Percentiles rank a stretch among this genome's conserved stretches.
phyloP scores from a whole-genome alignment of 2,888 invertebrate species.

The Uloborus plumipes region DNA sequence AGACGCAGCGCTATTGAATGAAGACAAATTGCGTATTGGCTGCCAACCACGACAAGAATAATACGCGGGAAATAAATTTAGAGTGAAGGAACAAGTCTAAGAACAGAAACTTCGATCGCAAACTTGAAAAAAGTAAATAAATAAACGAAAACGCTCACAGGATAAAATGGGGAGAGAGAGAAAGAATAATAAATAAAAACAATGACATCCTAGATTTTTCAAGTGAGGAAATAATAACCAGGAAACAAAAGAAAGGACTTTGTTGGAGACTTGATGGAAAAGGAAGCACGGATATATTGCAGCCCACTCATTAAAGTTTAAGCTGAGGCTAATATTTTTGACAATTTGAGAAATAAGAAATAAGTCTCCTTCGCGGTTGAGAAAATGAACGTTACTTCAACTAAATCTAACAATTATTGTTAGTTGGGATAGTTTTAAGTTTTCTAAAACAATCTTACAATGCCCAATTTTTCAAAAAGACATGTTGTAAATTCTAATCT shows the following conservation, averaged over 20 bases:
- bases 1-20: slow-evolving; percentile 35
- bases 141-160: slow-evolving; percentile 5
- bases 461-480: too few species aligned
- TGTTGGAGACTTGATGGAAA: slow-evolving; percentile 11
- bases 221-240: too few species aligned
- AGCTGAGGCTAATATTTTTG: neutral
- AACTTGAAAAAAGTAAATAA: slow-evolving; percentile 11
- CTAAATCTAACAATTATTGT: too few species aligned
- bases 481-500: too few species aligned
- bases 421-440: too few species aligned
- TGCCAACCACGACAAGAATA: slow-evolving; percentile 46
- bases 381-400: too few species aligned
- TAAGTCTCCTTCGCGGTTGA: too few species aligned
- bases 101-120: slow-evolving; percentile 9
- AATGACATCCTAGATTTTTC: slow-evolving; percentile 16
- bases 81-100: slow-evolving; percentile 34
- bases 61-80: slow-evolving; percentile 44
- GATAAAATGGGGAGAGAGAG: neutral
- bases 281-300: slow-evolving; percentile 31
- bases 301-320: slow-evolving; percentile 25
- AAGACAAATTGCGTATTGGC: slow-evolving; percentile 51
- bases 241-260: too few species aligned
- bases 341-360: too few species aligned
- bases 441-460: too few species aligned
- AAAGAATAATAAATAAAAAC: slow-evolving; percentile 23